Evolutionary conservation across 2,113 vertebrate genomes (phyloP).

Genomic region (Geococcyx californianus): DNA sequence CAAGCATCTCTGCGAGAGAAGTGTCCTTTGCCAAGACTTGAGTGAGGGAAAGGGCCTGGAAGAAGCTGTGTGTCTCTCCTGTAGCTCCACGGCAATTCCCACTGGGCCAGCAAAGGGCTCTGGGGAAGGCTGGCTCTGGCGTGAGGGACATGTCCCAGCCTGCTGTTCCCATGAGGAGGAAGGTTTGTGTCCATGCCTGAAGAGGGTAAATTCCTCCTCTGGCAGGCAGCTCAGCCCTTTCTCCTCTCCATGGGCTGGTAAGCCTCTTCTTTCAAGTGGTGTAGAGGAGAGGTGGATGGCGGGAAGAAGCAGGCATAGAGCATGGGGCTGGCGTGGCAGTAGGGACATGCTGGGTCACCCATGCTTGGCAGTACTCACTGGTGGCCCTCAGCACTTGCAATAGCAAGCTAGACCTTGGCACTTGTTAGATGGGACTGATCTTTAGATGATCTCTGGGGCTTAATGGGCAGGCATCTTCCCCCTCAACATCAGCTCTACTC

Average conservation of each 20-base stretch:
- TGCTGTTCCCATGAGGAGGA: conserved; percentile 22
- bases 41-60: neutral
- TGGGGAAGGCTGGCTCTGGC: neutral
- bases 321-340: fast-evolving
- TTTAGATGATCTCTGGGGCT: neutral
- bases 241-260: neutral
- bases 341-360: neutral
- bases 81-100: neutral
- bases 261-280: neutral
- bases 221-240: neutral
- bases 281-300: neutral
- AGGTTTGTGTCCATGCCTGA: neutral
- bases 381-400: neutral
- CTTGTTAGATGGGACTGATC: neutral
- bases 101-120: fast-evolving
- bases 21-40: neutral
- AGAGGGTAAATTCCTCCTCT: neutral
- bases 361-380: neutral
- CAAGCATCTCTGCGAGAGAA: neutral
- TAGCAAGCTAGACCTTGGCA: fast-evolving
- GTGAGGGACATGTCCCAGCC: fast-evolving
- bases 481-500: neutral
- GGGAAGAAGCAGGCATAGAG: neutral
- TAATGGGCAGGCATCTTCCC: fast-evolving
- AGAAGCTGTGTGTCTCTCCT: neutral